phyloP scores from a whole-genome alignment of 2,888 invertebrate genomes.

The Heliconius sara region DNA sequence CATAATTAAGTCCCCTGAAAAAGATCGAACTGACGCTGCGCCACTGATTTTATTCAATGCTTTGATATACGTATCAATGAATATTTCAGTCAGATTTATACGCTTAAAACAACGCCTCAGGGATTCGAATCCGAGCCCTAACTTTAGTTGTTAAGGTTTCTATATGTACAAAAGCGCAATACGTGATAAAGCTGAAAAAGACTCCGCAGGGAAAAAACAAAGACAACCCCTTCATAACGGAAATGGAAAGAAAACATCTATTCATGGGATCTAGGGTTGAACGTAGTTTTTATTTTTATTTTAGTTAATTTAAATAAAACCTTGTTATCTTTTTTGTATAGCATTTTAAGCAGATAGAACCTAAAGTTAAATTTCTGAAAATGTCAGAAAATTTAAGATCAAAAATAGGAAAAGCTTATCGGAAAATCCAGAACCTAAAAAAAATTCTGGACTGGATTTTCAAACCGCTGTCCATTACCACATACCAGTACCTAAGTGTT shows the following conservation, averaged over 20 bases:
- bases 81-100: neutral
- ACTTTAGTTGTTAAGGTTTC: neutral
- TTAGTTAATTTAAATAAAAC: neutral
- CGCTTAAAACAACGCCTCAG: neutral
- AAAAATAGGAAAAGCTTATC: too few species aligned
- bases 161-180: conserved; percentile 8
- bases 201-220: conserved; percentile 12
- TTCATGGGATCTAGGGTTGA: conserved; percentile 31
- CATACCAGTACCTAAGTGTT: too few species aligned
- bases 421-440: too few species aligned
- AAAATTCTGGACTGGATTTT: too few species aligned
- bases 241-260: conserved; percentile 27
- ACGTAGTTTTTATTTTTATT: neutral
- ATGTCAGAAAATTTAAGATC: too few species aligned
- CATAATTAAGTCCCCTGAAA: neutral
- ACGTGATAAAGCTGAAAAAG: conserved; percentile 7
- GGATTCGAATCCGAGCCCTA: neutral
- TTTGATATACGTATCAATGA: neutral
- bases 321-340: too few species aligned
- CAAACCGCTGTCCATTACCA: too few species aligned
- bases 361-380: too few species aligned
- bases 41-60: neutral
- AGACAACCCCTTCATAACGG: conserved; percentile 26
- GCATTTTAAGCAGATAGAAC: too few species aligned
- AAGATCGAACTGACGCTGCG: neutral